A percentile compares a stretch with the other conserved stretches of the same genome.
Evolutionary conservation across 2,888 invertebrate species (phyloP).

Genomic region (Drosophila sordidula): DNA sequence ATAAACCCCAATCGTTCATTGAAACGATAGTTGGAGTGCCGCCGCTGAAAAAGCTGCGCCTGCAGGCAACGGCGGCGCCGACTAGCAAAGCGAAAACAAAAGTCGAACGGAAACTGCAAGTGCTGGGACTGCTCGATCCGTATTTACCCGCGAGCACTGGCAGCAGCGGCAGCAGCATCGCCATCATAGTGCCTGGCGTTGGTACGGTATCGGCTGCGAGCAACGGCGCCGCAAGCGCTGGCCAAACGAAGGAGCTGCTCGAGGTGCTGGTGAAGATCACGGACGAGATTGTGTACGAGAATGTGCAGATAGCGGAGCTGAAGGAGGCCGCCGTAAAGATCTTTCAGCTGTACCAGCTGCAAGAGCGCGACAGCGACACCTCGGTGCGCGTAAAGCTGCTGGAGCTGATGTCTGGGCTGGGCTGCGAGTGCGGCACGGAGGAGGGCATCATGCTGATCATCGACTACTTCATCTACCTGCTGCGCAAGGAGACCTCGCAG

Average conservation of each 20-base stretch:
- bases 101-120: conserved; percentile 61
- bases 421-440: conserved; percentile 75
- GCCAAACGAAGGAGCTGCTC: conserved; percentile 72
- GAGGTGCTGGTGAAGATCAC: conserved; percentile 83
- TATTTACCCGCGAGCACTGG: conserved; percentile 32
- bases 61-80: conserved; percentile 61
- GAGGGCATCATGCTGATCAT: conserved; percentile 79
- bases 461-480: conserved; percentile 82
- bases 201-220: not conserved
- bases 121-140: conserved; percentile 65
- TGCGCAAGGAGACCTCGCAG: conserved; percentile 83
- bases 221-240: not conserved
- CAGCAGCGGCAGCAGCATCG: not conserved
- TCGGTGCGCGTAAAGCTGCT: conserved; percentile 81
- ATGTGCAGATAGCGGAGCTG: conserved; percentile 71
- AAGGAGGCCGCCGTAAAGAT: conserved; percentile 78
- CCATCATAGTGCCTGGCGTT: conserved; percentile 3
- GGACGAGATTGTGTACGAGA: conserved; percentile 78
- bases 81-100: conserved; percentile 47
- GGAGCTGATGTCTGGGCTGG: conserved; percentile 79
- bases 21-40: conserved; percentile 60
- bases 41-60: conserved; percentile 78
- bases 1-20: conserved; percentile 54
- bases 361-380: conserved; percentile 80
- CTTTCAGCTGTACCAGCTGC: conserved; percentile 80